phyloP scores from a whole-genome alignment of 2,113 vertebrate genomes.

The Pachypanchax playfairii region DNA sequence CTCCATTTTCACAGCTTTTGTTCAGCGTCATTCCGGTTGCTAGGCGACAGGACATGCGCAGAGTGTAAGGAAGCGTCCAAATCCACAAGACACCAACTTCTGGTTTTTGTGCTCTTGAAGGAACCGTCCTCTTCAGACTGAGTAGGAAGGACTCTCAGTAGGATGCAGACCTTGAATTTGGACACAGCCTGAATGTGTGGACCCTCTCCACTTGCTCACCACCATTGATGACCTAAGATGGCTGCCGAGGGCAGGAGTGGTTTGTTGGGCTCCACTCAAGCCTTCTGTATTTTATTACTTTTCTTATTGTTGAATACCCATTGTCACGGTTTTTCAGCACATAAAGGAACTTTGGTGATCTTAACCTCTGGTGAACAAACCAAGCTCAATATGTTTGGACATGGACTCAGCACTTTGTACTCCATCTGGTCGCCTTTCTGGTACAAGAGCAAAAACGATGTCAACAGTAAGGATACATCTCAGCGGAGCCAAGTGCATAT shows the following conservation, averaged over 20 bases:
- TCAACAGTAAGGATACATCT: not conserved
- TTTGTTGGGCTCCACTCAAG: conserved; percentile 4
- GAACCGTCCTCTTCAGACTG: too few relatives aligned
- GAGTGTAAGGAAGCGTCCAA: too few relatives aligned
- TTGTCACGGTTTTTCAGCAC: not conserved
- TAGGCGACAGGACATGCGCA: too few relatives aligned
- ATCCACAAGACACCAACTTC: too few relatives aligned
- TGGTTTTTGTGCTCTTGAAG: too few relatives aligned
- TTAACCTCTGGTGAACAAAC: not conserved
- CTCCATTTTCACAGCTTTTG: too few relatives aligned
- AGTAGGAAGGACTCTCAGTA: too few relatives aligned
- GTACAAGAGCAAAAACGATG: not conserved
- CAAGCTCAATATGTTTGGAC: not conserved
- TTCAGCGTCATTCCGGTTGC: too few relatives aligned
- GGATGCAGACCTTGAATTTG: too few relatives aligned
- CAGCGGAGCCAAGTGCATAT: not conserved
- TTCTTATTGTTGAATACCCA: not conserved
- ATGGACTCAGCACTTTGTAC: not conserved
- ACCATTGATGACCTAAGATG: not conserved
- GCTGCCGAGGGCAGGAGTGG: not conserved
- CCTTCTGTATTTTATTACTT: not conserved
- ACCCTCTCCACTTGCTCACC: too few relatives aligned
- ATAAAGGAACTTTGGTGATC: not conserved
- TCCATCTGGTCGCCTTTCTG: not conserved
- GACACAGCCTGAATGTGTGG: too few relatives aligned